Percentiles rank a stretch among this genome's conserved stretches.
Evolutionary conservation across 2,888 invertebrate genomes (phyloP).

Genomic region (Lymantria monacha): DNA sequence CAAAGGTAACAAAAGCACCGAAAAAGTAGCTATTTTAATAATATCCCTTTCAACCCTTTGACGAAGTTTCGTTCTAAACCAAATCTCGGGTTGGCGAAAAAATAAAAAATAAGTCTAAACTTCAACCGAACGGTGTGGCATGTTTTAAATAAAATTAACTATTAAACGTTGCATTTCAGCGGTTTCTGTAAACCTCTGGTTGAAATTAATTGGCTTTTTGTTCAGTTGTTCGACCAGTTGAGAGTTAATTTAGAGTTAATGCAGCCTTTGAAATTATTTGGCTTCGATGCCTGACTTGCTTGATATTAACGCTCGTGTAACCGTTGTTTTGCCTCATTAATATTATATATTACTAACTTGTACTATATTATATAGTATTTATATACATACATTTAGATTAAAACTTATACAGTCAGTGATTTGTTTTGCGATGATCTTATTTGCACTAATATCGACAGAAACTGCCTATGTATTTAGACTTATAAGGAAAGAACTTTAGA

Average conservation of each 20-base stretch:
- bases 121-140: slow-evolving; percentile 7
- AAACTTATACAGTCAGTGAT: too few relatives aligned
- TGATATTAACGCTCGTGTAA: background rate
- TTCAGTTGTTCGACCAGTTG: slow-evolving; percentile 25
- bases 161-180: slow-evolving; percentile 34
- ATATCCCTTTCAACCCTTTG: slow-evolving; percentile 27
- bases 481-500: too few relatives aligned
- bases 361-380: background rate
- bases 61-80: slow-evolving; percentile 20
- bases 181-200: slow-evolving; percentile 30
- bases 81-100: slow-evolving; percentile 15
- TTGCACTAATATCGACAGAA: too few relatives aligned
- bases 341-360: background rate
- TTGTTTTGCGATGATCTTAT: too few relatives aligned
- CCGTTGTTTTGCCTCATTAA: background rate
- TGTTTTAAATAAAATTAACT: slow-evolving; percentile 36
- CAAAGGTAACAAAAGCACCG: slow-evolving; percentile 14
- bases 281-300: slow-evolving; percentile 9
- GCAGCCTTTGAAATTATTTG: slow-evolving; percentile 29
- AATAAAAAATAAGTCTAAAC: slow-evolving; percentile 17
- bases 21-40: slow-evolving; percentile 30
- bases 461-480: too few relatives aligned
- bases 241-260: slow-evolving; percentile 40
- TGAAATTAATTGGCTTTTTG: slow-evolving; percentile 58
- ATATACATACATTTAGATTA: background rate